These are phyloP conservation scores for Meteorus sp. DNA, from an alignment of 1,140 invertebrate genomes.

Conservation along the genomic window DNA sequence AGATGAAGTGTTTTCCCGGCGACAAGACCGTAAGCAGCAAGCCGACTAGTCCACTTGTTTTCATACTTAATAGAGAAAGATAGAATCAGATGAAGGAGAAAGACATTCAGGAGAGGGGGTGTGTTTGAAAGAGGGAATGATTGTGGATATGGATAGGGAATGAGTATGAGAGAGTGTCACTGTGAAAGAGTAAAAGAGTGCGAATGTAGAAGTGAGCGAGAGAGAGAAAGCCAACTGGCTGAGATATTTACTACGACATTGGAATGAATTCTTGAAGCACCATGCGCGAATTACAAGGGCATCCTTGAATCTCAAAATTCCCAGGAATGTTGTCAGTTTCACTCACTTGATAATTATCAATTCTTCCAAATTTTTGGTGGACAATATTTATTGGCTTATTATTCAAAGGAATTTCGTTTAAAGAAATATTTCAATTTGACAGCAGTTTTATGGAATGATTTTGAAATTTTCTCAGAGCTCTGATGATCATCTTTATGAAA, in stretches of 20 bases:
- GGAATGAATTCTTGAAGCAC: conserved; percentile 24
- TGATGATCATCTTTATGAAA: too few relatives aligned
- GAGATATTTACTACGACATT: conserved; percentile 26
- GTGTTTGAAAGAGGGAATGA: background rate
- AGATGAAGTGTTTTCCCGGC: conserved; percentile 59
- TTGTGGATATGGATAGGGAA: background rate
- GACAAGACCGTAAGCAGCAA: conserved; percentile 47
- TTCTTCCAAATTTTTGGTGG: too few relatives aligned
- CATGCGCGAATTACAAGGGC: conserved; percentile 22
- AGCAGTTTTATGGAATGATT: too few relatives aligned
- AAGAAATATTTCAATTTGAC: too few relatives aligned
- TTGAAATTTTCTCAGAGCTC: too few relatives aligned
- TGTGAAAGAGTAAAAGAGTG: too few relatives aligned
- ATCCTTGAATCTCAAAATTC: conserved; percentile 21
- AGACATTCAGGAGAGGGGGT: conserved; percentile 1
- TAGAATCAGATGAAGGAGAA: conserved; percentile 1
- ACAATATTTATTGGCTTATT: too few relatives aligned
- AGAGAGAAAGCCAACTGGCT: background rate
- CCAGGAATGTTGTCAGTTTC: background rate
- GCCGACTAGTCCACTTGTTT: conserved; percentile 14
- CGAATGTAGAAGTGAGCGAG: background rate
- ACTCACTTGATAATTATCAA: conserved; percentile 11
- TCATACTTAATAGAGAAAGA: conserved; percentile 11
- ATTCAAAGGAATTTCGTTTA: too few relatives aligned
- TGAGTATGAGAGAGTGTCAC: background rate